Percentiles rank a stretch among this genome's conserved stretches.
Evolutionary conservation across 2,888 invertebrate genomes (phyloP).

Genomic region (Aricia artaxerxes): DNA sequence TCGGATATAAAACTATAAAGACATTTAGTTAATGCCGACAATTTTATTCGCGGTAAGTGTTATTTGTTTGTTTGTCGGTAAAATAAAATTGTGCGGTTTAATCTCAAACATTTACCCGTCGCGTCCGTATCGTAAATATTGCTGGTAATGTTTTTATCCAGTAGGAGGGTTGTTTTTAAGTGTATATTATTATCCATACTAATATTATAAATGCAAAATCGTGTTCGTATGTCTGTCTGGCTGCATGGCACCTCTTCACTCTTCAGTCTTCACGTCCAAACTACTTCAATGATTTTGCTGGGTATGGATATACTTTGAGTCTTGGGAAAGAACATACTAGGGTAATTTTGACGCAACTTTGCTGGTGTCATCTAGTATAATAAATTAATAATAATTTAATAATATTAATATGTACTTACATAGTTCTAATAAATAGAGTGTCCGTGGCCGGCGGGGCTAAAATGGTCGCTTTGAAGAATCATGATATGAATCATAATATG

Average conservation of each 20-base stretch:
- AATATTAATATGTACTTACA: too few species aligned
- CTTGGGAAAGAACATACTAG: too few species aligned
- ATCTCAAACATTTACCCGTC: not conserved
- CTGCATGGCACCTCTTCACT: too few species aligned
- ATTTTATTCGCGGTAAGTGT: not conserved
- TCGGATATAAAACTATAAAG: not conserved
- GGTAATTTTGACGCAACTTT: too few species aligned
- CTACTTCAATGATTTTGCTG: too few species aligned
- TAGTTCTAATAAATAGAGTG: too few species aligned
- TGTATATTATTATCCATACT: not conserved
- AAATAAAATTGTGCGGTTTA: constrained; percentile 9
- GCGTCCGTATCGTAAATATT: not conserved
- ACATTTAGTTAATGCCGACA: not conserved
- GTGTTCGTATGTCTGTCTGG: not conserved
- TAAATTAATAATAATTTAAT: too few species aligned
- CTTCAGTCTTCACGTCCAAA: too few species aligned
- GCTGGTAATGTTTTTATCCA: not conserved
- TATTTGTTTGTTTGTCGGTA: not conserved
- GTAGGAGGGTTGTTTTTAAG: not conserved
- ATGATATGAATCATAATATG: too few species aligned
- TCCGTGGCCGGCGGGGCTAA: too few species aligned
- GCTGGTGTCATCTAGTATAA: too few species aligned
- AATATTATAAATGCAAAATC: not conserved
- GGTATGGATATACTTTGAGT: not conserved
- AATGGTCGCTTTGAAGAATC: too few species aligned